These are phyloP conservation scores for Hemicentrotus pulcherrimus DNA, from an alignment of 35 echinoderm and acorn worm genomes.

Conservation along the genomic window DNA sequence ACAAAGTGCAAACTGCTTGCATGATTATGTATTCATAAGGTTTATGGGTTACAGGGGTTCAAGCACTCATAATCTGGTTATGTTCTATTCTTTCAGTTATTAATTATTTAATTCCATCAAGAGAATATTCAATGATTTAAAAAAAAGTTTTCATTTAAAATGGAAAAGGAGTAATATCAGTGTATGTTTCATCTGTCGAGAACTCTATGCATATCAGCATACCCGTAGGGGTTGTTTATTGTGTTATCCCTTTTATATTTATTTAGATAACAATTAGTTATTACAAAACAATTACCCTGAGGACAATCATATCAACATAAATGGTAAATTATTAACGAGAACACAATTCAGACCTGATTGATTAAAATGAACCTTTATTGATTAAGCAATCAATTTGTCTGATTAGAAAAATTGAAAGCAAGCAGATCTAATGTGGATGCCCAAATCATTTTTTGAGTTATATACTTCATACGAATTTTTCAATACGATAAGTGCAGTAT, in stretches of 20 bases:
- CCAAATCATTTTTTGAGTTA: not conserved
- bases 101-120: no score
- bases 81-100: no score
- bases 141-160: no score
- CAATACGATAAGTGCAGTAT: not conserved
- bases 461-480: not conserved
- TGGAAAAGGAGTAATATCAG: no score
- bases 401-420: not conserved
- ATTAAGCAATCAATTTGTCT: not conserved
- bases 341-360: not conserved
- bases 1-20: no score
- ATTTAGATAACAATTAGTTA: not conserved
- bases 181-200: no score
- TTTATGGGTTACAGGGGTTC: no score
- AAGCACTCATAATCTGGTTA: no score
- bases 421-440: not conserved
- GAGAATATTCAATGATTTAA: no score
- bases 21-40: no score
- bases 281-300: not conserved
- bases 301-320: not conserved
- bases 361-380: not conserved
- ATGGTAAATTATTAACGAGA: not conserved
- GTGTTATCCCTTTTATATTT: not conserved
- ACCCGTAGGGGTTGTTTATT: not conserved
- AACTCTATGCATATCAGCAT: no score